A percentile compares a stretch with the other conserved stretches of the same genome.
Evolutionary conservation across 2,797 vertebrate genomes (phyloP).

Genomic region (Thripadectes ignobilis): DNA sequence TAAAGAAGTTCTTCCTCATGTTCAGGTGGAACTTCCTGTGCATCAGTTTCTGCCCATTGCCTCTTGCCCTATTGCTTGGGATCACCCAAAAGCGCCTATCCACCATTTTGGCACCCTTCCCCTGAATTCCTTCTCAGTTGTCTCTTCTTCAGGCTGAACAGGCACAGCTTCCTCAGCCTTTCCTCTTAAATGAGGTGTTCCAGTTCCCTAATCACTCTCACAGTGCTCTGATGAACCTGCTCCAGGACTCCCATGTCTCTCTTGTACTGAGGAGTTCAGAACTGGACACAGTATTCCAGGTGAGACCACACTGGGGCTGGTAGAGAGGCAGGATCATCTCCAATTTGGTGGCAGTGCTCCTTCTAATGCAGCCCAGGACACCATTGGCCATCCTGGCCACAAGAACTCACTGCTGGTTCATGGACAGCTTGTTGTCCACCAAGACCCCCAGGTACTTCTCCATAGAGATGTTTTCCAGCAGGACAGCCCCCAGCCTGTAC

Average conservation of each 20-base stretch:
- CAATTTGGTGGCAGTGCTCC: neutral
- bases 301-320: neutral
- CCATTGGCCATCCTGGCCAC: neutral
- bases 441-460: neutral
- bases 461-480: neutral
- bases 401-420: neutral
- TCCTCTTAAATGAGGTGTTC: neutral
- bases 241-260: neutral
- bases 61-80: neutral
- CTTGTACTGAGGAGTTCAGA: neutral
- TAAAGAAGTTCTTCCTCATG: neutral
- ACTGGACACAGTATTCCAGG: neutral
- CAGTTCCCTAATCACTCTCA: neutral
- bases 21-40: neutral
- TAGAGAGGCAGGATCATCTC: neutral
- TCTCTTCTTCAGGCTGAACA: neutral
- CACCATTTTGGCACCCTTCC: too few relatives aligned
- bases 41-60: neutral
- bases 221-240: neutral
- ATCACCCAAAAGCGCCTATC: neutral
- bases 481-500: neutral
- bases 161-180: neutral
- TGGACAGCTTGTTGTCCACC: neutral
- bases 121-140: neutral
- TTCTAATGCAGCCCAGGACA: neutral